Conservation (phyloP, 1,140 invertebrate genomes). For the Brachionus paranguensis region DNA sequence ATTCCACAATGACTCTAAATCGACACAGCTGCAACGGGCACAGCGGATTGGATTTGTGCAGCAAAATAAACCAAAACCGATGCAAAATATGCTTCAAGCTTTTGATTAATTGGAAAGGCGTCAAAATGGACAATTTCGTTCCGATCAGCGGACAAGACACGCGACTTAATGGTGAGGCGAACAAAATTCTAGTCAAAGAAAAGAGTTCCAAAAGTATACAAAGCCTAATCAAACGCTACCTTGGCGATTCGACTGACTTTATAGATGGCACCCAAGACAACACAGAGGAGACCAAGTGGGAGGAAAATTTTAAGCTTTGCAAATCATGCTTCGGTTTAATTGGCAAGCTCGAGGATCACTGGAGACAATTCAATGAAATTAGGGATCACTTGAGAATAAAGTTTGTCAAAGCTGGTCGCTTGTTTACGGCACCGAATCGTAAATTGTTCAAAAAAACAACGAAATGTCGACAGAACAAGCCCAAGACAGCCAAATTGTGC, state of each 20-base stretch:
- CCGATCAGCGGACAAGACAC: background rate
- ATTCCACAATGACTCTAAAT: background rate
- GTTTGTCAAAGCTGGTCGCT: background rate
- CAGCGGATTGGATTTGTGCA: background rate
- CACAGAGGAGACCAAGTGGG: background rate
- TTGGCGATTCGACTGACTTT: background rate
- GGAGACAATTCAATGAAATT: background rate
- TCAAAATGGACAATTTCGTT: background rate
- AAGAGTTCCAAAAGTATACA: background rate
- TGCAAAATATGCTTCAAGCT: slow-evolving; percentile 28
- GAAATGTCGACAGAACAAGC: background rate
- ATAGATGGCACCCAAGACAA: background rate
- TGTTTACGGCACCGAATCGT: background rate
- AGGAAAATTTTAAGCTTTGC: slow-evolving; percentile 6
- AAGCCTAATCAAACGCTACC: background rate
- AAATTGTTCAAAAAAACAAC: slow-evolving; percentile 4
- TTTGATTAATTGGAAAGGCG: slow-evolving; percentile 17
- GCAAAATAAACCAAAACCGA: background rate
- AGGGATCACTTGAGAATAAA: background rate
- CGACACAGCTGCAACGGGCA: background rate
- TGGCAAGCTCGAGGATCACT: background rate
- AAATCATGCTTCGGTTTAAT: background rate
- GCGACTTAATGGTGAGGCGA: background rate
- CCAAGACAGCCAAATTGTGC: background rate
- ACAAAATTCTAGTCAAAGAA: slow-evolving; percentile 19